phyloP scores from a whole-genome alignment of 1,140 invertebrate genomes.

The Calephelis virginiensis region DNA sequence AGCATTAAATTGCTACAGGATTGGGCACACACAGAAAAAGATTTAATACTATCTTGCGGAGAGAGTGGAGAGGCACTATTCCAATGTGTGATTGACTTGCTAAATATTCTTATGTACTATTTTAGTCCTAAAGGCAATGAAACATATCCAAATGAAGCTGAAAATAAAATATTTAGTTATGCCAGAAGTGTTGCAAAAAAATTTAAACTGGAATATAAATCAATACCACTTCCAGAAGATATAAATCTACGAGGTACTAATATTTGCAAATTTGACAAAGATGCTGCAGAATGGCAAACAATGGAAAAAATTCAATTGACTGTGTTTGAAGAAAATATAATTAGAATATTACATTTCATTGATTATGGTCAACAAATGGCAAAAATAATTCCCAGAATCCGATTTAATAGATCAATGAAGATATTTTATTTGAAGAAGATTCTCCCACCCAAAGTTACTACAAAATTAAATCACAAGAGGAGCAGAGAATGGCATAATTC shows the following conservation, averaged over 20 bases:
- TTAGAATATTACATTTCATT: constrained; percentile 84
- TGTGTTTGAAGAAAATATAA: constrained; percentile 82
- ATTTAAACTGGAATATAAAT: constrained; percentile 76
- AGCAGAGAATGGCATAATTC: constrained; percentile 68
- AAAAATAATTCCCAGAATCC: constrained; percentile 80
- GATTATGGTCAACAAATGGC: constrained; percentile 86
- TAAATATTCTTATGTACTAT: constrained; percentile 69
- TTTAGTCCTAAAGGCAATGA: constrained; percentile 55
- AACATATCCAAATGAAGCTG: constrained; percentile 24
- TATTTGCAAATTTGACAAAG: constrained; percentile 83
- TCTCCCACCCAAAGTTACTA: constrained; percentile 48
- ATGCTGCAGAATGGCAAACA: constrained; percentile 83
- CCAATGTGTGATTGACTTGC: constrained; percentile 72
- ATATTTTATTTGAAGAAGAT: constrained; percentile 69
- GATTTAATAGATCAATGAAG: constrained; percentile 78
- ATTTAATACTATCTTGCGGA: constrained; percentile 73
- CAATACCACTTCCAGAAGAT: constrained; percentile 85
- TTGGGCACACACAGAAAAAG: constrained; percentile 70
- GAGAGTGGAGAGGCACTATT: constrained; percentile 70
- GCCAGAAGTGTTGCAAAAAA: constrained; percentile 57
- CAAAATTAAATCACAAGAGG: constrained; percentile 62
- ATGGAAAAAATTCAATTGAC: constrained; percentile 78
- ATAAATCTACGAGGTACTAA: constrained; percentile 84
- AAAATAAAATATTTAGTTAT: constrained; percentile 52
- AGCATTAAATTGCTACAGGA: constrained; percentile 68